phyloP scores from a whole-genome alignment of 1,140 invertebrate species.

The Solenopsis invicta region DNA sequence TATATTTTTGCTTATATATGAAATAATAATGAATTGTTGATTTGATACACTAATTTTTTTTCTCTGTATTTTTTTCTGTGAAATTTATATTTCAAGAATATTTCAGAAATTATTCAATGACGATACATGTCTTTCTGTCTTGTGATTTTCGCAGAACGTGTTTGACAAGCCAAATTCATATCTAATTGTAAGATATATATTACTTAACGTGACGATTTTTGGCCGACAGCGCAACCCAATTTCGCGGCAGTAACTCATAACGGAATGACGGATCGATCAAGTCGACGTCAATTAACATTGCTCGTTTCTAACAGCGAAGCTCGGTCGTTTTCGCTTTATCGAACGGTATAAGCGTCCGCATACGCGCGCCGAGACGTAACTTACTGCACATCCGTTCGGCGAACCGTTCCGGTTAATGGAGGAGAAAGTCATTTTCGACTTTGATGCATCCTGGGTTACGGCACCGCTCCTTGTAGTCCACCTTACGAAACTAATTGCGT shows the following conservation, averaged over 20 bases:
- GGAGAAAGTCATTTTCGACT: slow-evolving; percentile 61
- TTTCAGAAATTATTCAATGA: no score
- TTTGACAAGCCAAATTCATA: background rate
- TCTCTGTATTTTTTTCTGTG: no score
- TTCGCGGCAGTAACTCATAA: slow-evolving; percentile 35
- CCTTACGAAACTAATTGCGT: slow-evolving; percentile 33
- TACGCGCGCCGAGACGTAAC: slow-evolving; percentile 26
- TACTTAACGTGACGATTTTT: background rate
- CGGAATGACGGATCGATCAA: slow-evolving; percentile 3
- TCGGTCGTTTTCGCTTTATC: slow-evolving; percentile 27
- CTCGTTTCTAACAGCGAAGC: background rate
- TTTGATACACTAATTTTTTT: no score
- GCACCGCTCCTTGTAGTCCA: slow-evolving; percentile 13
- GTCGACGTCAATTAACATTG: slow-evolving; percentile 29
- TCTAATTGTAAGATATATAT: slow-evolving; percentile 1
- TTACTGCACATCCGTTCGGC: slow-evolving; percentile 27
- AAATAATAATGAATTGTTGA: no score
- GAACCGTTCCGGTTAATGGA: slow-evolving; percentile 53
- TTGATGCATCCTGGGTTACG: slow-evolving; percentile 24
- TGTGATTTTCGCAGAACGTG: background rate
- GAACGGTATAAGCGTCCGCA: slow-evolving; percentile 17
- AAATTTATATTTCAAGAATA: no score
- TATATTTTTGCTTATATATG: no score
- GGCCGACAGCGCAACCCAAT: background rate
- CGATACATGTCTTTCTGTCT: background rate